Base-by-base conservation (phyloP, 1,140 invertebrate genomes). In the Panagrolaimus sp. region DNA sequence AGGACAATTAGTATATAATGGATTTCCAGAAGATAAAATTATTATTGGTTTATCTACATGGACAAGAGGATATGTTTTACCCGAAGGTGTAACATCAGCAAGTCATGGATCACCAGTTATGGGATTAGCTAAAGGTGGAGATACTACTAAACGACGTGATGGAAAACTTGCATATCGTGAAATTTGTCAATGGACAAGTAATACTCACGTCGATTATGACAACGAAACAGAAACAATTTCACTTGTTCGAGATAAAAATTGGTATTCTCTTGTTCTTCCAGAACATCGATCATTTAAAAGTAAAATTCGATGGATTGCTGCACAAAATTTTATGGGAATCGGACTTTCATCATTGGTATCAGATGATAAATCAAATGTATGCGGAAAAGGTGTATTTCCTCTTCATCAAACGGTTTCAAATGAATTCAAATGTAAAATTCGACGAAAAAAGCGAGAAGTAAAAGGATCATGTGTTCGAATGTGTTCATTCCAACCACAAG, bases 271-370 rank as follows among this genome's bases (percentile, higher is more conserved):
- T 2, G 27, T 27, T 2, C 51, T 25, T 20, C 51, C 51, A 16
- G n/a, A 27, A 2, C 20, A 57, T n/a, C 51, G 20, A 13, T 1
- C 27, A 11, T 38, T 38, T 38, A 57, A 57, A 20, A 63, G 13
- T n/a, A 63, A 63, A 43, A 42, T 63, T 9, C 14, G 38, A 14
- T 63, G 62, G 62, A 27, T 63, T 43, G 27, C 27, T 20, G 38
- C n/a, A 0, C 16, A 63, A 2, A 27, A 27, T 8, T 63, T 42
- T 16, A 27, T 16, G 16, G 62, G 62, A 8, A 43, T 63, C 16
- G 62, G 62, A 1, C 62, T 63, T 9, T n/a, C 62, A 3, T 63
- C 62, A 27, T 1, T 63, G 16, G 9, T 20, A 27, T 16, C 62
- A 13, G 62, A 63, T 31, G 62, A 63, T 43, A 9, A 13, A 14